Base-by-base conservation (phyloP, 1,140 invertebrate species). In the Drosophila nannoptera region DNA sequence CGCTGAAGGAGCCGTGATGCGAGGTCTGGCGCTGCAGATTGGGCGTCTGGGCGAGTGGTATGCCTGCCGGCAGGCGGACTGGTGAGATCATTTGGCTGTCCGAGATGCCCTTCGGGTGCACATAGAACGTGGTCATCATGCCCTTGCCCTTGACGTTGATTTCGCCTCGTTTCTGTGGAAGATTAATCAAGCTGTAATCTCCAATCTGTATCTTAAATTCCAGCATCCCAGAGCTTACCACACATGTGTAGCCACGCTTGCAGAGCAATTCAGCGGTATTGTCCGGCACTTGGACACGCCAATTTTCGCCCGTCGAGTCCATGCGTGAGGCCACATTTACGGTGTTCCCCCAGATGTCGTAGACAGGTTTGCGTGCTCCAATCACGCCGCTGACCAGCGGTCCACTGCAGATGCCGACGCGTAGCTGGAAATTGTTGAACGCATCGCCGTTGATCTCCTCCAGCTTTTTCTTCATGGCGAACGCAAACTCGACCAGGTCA, bases 321-420 rank as follows among this genome's bases (percentile, higher is more conserved):
- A 97, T 98, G 32, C 97, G 91, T 12, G 96, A 97, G 4, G 97
- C 97, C 81, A 98, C 95, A 90, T 99, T 99, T 0, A 98, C 97
- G 0, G 97, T 98, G 88, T 98, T 92, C 0, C 98, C 98, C 97
- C 98, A 99, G 69, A 99, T 98, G 87, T 99, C 98, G 90, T 98
- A 99, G 60, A 99, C 97, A 0, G 98, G 98, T 87, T 99, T 99
- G 31, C 97, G 93, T 0, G 97, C 97, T 0, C 98, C 98, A 72
- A 99, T 99, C 0, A 99, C 98, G 2, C 98, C 98, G 55, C 98
- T 98, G 0, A 99, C 97, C 2, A 99, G 90, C 0, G 97, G 96
- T 0, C 97, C 98, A 86, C 96, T 95, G 84, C 96, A 97, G 46
- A 99, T 97, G 14, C 96, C 98, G 4, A 99, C 96, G 90, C 98